Evolutionary conservation across 2,113 vertebrate genomes (phyloP).

Genomic region (Chroicocephalus ridibundus): DNA sequence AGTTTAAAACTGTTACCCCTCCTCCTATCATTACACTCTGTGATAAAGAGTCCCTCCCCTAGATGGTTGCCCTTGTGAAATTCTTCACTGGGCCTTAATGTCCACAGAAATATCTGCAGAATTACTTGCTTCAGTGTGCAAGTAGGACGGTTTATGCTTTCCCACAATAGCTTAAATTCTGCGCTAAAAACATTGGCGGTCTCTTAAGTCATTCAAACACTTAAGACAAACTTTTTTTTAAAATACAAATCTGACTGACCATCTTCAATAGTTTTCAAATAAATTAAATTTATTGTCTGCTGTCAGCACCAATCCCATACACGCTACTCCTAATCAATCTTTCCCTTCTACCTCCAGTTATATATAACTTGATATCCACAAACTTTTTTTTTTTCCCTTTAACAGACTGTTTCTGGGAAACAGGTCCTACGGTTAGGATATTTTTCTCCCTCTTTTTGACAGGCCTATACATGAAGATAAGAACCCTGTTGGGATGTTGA

Average conservation of each 20-base stretch:
- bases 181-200: not conserved
- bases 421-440: not conserved
- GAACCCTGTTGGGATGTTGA: slow-evolving; percentile 68
- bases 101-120: not conserved
- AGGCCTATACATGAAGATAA: slow-evolving; percentile 67
- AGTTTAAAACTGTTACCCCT: no score
- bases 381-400: not conserved
- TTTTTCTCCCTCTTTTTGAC: slow-evolving; percentile 59
- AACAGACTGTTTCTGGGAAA: slow-evolving; percentile 28
- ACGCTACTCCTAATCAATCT: not conserved
- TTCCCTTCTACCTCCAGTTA: not conserved
- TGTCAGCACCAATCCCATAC: not conserved
- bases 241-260: not conserved
- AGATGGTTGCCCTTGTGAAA: not conserved
- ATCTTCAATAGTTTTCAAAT: not conserved
- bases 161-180: not conserved
- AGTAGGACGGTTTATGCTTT: not conserved
- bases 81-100: not conserved
- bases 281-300: not conserved
- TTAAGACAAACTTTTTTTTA: not conserved
- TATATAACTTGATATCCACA: not conserved
- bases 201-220: not conserved
- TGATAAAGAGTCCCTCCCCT: no score
- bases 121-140: not conserved
- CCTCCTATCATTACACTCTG: no score